Evolutionary conservation across 2,113 vertebrate genomes (phyloP).

Genomic region (Nanorana parkeri): DNA sequence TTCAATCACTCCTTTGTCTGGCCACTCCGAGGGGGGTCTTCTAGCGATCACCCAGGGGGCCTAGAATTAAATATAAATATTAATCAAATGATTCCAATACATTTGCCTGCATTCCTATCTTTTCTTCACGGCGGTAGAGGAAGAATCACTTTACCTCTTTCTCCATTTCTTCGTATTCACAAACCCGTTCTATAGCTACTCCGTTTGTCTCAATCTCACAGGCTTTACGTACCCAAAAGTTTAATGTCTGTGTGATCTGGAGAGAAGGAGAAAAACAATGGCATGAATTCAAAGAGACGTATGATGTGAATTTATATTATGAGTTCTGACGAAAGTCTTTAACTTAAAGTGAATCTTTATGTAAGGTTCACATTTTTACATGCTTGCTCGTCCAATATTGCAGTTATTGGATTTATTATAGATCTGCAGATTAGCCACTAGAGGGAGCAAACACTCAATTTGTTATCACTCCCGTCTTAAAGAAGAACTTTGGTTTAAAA

Average conservation of each 20-base stretch:
- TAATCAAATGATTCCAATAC: no score
- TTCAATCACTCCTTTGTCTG: constrained; percentile 65
- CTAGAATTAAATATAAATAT: constrained; percentile 62
- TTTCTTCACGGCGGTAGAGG: background rate
- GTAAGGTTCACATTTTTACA: no score
- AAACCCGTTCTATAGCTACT: constrained; percentile 68
- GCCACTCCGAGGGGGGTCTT: constrained; percentile 66
- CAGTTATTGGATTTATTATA: no score
- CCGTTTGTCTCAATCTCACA: constrained; percentile 72
- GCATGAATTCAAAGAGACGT: background rate
- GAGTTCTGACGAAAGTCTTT: no score
- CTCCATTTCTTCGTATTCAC: constrained; percentile 67
- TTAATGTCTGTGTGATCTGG: constrained; percentile 71
- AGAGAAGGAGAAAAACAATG: background rate
- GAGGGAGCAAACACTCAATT: no score
- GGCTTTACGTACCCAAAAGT: constrained; percentile 66
- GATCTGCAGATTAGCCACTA: no score
- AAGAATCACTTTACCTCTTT: constrained; percentile 65
- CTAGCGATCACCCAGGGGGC: constrained; percentile 64
- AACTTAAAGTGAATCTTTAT: no score
- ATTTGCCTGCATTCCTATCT: no score
- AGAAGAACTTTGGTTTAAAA: no score
- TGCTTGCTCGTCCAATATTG: no score
- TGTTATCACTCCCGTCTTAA: no score
- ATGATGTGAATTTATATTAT: no score